A percentile compares a stretch with the other conserved stretches of the same genome.
These are phyloP conservation scores for Ploceus nigricollis DNA, from an alignment of 2,113 vertebrate species.

Conservation along the genomic window DNA sequence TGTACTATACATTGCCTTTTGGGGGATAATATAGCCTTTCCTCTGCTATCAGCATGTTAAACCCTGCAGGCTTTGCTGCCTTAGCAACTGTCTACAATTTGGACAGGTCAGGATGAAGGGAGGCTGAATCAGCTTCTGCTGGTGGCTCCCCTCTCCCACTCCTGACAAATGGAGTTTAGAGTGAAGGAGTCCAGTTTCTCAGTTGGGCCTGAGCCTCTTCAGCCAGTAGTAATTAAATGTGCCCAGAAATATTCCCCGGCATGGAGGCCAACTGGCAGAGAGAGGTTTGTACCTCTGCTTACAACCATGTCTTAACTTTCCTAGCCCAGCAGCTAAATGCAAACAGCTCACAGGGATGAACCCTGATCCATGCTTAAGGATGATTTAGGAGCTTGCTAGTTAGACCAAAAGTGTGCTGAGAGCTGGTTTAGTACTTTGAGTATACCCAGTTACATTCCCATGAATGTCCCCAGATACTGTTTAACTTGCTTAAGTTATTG, in stretches of 20 bases:
- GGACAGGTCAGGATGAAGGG: not conserved
- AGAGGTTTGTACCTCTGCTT: not conserved
- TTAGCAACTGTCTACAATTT: not conserved
- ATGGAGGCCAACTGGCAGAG: not conserved
- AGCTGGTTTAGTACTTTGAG: not conserved
- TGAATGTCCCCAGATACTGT: not conserved
- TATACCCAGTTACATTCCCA: fast-evolving
- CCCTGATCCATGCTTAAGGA: not conserved
- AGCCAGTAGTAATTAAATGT: not conserved
- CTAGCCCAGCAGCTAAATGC: not conserved
- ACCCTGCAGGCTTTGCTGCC: not conserved
- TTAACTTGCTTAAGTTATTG: not conserved
- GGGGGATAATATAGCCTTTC: not conserved
- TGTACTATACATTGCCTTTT: not conserved
- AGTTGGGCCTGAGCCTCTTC: not conserved
- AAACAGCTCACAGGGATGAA: not conserved
- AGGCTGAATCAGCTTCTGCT: not conserved
- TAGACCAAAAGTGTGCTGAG: not conserved
- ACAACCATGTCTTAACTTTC: not conserved
- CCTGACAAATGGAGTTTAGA: not conserved
- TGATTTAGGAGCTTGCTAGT: conserved; percentile 27
- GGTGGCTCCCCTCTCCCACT: not conserved
- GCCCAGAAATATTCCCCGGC: not conserved
- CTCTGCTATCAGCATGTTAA: not conserved
- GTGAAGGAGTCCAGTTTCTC: not conserved